Evolutionary conservation across 2,113 vertebrate species (phyloP).

Genomic region (Dipodomys stephensi): DNA sequence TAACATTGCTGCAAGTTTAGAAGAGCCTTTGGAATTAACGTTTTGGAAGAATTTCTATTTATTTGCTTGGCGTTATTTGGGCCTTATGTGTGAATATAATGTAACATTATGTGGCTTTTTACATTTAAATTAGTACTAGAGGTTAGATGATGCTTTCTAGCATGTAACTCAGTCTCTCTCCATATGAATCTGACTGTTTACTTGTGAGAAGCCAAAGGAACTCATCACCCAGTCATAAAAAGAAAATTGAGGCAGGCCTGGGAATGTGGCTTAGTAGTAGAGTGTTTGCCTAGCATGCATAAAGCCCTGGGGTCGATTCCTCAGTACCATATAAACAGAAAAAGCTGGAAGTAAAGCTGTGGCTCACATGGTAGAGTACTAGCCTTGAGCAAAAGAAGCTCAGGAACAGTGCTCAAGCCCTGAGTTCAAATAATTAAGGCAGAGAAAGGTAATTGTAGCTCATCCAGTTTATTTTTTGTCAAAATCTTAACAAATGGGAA

Average conservation of each 20-base stretch:
- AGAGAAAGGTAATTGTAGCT: background rate
- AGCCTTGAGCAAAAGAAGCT: too few relatives aligned
- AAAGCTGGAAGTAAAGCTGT: too few relatives aligned
- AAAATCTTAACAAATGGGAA: conserved; percentile 54
- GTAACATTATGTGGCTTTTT: conserved; percentile 35
- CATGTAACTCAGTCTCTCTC: background rate
- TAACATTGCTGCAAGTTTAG: conserved; percentile 20
- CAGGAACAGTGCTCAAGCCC: too few relatives aligned
- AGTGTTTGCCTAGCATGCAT: too few relatives aligned
- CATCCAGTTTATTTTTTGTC: background rate
- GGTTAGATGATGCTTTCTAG: conserved; percentile 1
- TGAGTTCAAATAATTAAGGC: too few relatives aligned
- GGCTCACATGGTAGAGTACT: too few relatives aligned
- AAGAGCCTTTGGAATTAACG: conserved; percentile 31
- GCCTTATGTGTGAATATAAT: conserved; percentile 45
- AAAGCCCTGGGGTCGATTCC: too few relatives aligned
- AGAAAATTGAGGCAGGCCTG: too few relatives aligned
- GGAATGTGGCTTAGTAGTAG: too few relatives aligned
- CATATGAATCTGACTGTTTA: background rate
- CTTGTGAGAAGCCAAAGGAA: conserved; percentile 38
- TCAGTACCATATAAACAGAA: too few relatives aligned
- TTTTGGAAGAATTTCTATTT: conserved; percentile 52
- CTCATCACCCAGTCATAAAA: background rate
- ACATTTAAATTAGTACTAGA: conserved; percentile 35
- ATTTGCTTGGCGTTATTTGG: conserved; percentile 56